phyloP scores from a whole-genome alignment of 2,888 invertebrate genomes.

The Norana najaformis region DNA sequence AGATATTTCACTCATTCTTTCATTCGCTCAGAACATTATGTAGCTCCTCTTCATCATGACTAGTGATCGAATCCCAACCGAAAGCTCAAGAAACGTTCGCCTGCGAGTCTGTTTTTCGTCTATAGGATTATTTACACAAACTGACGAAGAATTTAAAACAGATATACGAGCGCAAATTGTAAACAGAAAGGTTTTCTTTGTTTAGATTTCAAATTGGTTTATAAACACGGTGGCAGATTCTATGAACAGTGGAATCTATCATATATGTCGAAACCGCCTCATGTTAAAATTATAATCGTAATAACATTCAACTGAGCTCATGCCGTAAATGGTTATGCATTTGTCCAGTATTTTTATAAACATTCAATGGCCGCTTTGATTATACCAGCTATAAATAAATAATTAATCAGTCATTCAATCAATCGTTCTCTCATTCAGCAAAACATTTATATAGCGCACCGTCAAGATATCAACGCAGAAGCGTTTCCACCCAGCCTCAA shows the following conservation, averaged over 20 bases:
- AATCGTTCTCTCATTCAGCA: background rate
- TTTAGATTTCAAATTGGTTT: background rate
- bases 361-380: background rate
- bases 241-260: background rate
- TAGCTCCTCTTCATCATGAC: background rate
- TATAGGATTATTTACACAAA: background rate
- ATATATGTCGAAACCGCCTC: background rate
- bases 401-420: background rate
- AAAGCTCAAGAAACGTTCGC: too few species aligned
- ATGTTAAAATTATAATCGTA: slow-evolving; percentile 4
- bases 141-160: slow-evolving; percentile 13
- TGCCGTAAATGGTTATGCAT: background rate
- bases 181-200: background rate
- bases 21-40: background rate
- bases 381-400: too few species aligned
- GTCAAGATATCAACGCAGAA: background rate
- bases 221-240: background rate
- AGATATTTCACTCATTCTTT: background rate
- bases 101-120: background rate
- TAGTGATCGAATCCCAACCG: background rate
- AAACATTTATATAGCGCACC: background rate
- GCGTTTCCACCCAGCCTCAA: background rate
- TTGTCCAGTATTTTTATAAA: background rate
- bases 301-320: background rate
- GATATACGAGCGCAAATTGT: background rate